Conservation (phyloP, 2,113 vertebrate genomes). For the Bos indicus region DNA sequence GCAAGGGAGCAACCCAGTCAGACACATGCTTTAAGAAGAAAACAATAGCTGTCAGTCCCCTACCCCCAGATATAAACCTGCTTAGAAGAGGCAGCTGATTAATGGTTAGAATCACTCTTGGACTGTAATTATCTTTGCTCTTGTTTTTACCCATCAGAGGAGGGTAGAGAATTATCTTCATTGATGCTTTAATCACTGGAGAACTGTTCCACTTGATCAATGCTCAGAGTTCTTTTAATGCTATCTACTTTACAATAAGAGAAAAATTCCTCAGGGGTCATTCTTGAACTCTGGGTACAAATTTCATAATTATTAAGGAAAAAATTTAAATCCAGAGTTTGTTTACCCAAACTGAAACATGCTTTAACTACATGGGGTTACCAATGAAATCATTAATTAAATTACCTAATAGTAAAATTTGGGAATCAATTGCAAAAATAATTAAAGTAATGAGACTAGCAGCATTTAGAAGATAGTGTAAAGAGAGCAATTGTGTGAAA, state of each 20-base stretch:
- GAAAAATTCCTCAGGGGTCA: neutral
- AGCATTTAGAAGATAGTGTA: constrained; percentile 52
- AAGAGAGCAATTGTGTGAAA: constrained; percentile 52
- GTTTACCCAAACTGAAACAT: constrained; percentile 33
- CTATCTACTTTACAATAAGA: constrained; percentile 34
- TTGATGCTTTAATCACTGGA: constrained; percentile 59
- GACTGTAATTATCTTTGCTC: constrained; percentile 49
- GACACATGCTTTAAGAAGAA: neutral
- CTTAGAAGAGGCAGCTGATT: constrained; percentile 46
- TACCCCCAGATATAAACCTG: neutral
- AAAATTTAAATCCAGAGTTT: neutral
- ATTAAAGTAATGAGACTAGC: constrained; percentile 59
- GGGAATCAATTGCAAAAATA: constrained; percentile 64
- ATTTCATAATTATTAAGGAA: constrained; percentile 34
- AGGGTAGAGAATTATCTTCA: constrained; percentile 44
- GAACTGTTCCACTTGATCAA: constrained; percentile 52
- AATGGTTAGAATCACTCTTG: constrained; percentile 29
- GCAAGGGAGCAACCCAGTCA: neutral
- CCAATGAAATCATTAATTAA: constrained; percentile 59
- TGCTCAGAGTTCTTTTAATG: constrained; percentile 40
- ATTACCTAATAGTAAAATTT: constrained; percentile 63
- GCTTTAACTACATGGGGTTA: constrained; percentile 29
- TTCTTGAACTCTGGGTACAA: neutral
- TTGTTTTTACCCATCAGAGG: constrained; percentile 29
- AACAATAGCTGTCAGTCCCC: neutral